Conservation (phyloP, 2,113 vertebrate genomes). For the Bucco capensis region DNA sequence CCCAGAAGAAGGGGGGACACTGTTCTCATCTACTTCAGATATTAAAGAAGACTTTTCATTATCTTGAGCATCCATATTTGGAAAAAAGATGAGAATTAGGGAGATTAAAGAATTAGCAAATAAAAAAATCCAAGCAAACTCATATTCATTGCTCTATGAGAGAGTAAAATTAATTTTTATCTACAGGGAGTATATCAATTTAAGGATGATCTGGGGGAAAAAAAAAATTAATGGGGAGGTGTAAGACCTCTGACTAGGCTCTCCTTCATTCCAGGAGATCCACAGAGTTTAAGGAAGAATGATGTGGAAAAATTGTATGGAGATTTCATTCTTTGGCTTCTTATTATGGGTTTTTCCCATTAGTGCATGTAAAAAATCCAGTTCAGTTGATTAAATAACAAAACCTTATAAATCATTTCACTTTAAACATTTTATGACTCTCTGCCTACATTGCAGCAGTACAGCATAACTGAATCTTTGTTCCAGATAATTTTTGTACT, state of each 20-base stretch:
- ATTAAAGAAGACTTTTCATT: not conserved
- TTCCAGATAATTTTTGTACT: not conserved
- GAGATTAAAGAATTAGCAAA: not conserved
- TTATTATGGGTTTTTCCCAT: not conserved
- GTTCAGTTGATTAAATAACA: not conserved
- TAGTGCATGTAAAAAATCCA: not conserved
- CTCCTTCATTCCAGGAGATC: not conserved
- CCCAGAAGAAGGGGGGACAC: not conserved
- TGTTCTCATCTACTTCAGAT: not conserved
- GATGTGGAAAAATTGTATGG: not conserved
- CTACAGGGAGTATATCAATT: not conserved
- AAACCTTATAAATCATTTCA: not conserved
- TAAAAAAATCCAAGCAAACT: not conserved
- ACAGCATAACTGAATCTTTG: not conserved
- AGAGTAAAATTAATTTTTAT: conserved; percentile 15
- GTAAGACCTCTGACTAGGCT: not conserved
- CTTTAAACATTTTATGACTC: not conserved
- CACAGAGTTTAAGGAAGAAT: not conserved
- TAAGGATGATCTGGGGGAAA: not conserved
- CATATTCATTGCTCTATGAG: not conserved
- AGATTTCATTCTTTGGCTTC: not conserved
- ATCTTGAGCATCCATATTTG: not conserved
- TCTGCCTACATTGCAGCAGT: not conserved
- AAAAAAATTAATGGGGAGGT: not conserved
- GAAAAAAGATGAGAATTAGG: not conserved